phyloP scores from a whole-genome alignment of 1,140 invertebrate species.

The Hyles euphorbiae region DNA sequence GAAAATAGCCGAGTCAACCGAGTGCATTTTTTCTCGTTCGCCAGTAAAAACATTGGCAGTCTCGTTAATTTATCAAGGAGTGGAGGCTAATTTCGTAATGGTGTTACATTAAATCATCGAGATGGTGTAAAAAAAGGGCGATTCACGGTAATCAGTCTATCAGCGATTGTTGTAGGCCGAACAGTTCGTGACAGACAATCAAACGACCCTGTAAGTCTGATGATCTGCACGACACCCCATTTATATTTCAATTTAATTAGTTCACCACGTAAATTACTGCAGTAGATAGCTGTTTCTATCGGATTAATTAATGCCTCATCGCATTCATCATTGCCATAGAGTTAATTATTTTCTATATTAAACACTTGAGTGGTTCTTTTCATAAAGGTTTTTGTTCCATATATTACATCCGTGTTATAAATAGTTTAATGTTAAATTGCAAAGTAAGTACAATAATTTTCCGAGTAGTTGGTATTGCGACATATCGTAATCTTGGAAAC shows the following conservation, averaged over 20 bases:
- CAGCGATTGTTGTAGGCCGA: constrained; percentile 12
- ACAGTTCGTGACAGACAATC: constrained; percentile 14
- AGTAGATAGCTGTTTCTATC: too few relatives aligned
- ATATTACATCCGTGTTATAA: too few relatives aligned
- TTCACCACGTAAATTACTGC: not conserved
- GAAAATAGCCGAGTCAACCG: not conserved
- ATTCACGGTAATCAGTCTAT: not conserved
- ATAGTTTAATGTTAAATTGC: too few relatives aligned
- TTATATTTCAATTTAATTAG: constrained; percentile 7
- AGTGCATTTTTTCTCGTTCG: not conserved
- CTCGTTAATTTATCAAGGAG: constrained; percentile 8
- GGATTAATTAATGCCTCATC: too few relatives aligned
- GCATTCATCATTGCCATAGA: too few relatives aligned
- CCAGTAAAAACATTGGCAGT: constrained; percentile 3
- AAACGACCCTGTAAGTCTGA: constrained; percentile 8
- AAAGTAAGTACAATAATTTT: too few relatives aligned
- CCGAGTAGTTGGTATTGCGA: too few relatives aligned
- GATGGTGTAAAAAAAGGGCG: constrained; percentile 15
- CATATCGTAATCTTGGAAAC: too few relatives aligned
- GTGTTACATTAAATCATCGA: constrained; percentile 5
- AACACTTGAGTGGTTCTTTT: too few relatives aligned
- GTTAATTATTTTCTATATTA: too few relatives aligned
- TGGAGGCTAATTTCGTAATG: constrained; percentile 6
- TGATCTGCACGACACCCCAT: constrained; percentile 4
- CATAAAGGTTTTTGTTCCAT: too few relatives aligned